Percentiles rank a stretch among this genome's conserved stretches.
phyloP scores from a whole-genome alignment of 2,113 vertebrate genomes.

The Passer montanus region DNA sequence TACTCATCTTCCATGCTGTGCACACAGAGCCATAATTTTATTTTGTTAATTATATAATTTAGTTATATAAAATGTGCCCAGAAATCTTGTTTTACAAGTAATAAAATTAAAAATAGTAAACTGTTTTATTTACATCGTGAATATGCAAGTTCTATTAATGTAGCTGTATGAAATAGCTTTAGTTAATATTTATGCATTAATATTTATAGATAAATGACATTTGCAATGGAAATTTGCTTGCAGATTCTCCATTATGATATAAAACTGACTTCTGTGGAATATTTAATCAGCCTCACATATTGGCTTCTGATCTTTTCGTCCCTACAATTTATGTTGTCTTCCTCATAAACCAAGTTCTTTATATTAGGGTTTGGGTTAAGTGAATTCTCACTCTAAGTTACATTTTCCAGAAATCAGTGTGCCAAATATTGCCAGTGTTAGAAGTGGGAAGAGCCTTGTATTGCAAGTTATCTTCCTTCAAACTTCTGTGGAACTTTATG shows the following conservation, averaged over 20 bases:
- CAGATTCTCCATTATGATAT: background rate
- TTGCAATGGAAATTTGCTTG: conserved; percentile 43
- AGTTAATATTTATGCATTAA: conserved; percentile 13
- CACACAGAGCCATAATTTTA: background rate
- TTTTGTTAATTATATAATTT: background rate
- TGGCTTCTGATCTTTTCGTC: background rate
- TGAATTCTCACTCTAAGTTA: background rate
- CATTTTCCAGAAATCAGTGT: background rate
- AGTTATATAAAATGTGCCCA: background rate
- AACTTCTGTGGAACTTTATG: background rate
- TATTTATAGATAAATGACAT: conserved; percentile 41
- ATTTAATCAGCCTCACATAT: conserved; percentile 4
- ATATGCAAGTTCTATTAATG: background rate
- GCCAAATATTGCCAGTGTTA: background rate
- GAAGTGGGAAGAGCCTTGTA: background rate
- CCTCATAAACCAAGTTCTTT: background rate
- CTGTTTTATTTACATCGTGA: background rate
- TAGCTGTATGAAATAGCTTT: background rate
- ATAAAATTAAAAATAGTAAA: background rate
- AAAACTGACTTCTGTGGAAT: conserved; percentile 20
- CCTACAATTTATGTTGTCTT: background rate
- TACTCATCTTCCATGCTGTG: background rate
- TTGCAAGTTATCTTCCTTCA: background rate
- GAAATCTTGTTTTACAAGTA: background rate
- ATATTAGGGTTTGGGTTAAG: background rate